Evolutionary conservation across 2,113 vertebrate species (phyloP).

Genomic region (Erythrolamprus reginae): DNA sequence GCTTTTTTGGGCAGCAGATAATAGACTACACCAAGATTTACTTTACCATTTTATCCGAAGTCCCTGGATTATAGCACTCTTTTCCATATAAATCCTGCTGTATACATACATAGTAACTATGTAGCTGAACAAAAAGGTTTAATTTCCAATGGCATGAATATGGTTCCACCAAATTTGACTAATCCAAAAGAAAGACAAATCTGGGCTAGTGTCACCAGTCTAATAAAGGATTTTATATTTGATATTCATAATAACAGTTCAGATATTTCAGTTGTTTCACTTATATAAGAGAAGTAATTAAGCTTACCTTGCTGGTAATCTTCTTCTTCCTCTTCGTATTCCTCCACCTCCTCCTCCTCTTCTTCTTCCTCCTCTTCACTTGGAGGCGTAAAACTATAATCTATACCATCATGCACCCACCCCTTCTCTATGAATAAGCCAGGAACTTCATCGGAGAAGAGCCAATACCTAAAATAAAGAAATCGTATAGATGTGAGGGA

Average conservation of each 20-base stretch:
- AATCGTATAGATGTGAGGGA: background rate
- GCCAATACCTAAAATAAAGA: constrained; percentile 83
- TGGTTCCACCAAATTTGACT: background rate
- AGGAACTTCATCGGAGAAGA: constrained; percentile 94
- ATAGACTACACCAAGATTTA: background rate
- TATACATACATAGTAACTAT: too few species aligned
- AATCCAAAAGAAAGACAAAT: background rate
- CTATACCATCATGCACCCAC: constrained; percentile 91
- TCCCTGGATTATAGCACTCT: background rate
- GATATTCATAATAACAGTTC: background rate
- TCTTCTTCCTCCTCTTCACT: constrained; percentile 67
- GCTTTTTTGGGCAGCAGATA: background rate
- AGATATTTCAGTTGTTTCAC: background rate
- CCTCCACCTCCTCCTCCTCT: constrained; percentile 51
- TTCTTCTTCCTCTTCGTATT: constrained; percentile 43
- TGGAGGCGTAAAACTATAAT: constrained; percentile 82
- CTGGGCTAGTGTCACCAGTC: background rate
- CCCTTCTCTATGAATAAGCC: constrained; percentile 96
- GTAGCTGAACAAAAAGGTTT: too few species aligned
- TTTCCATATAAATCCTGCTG: background rate
- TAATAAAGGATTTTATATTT: background rate
- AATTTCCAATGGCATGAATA: background rate
- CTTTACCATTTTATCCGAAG: background rate
- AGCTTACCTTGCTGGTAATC: constrained; percentile 59
- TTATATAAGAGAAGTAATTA: background rate